Conservation (phyloP, 2,888 invertebrate species). For the Cyaniris semiargus region DNA sequence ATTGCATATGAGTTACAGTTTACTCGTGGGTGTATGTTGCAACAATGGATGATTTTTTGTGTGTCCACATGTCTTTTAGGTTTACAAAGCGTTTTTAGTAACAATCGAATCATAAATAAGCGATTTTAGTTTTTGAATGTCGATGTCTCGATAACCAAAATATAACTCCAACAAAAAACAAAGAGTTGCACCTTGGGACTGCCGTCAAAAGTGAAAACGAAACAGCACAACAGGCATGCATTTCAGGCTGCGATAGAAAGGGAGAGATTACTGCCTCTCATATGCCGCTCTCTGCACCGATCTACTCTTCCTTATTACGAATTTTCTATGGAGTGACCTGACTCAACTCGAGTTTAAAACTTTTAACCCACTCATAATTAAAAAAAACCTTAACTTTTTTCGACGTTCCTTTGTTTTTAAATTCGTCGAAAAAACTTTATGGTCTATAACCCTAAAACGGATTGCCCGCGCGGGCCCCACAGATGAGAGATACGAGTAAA, state of each 20-base stretch:
- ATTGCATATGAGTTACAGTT: background rate
- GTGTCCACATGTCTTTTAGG: background rate
- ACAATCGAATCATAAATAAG: background rate
- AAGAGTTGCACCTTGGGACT: background rate
- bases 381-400: background rate
- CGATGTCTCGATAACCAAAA: background rate
- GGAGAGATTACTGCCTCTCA: no score
- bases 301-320: no score
- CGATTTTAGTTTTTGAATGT: background rate
- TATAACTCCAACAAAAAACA: no score
- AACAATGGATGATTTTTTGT: background rate
- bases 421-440: constrained; percentile 5
- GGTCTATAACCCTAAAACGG: background rate
- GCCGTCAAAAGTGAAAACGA: no score
- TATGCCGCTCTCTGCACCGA: no score
- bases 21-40: background rate
- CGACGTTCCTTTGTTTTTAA: background rate
- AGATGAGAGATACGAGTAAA: constrained; percentile 9
- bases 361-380: no score
- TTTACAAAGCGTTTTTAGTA: background rate
- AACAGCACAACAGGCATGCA: no score
- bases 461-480: constrained; percentile 15
- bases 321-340: no score
- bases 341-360: no score
- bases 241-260: no score